These are phyloP conservation scores for Protosalanx chinensis DNA, from an alignment of 2,797 vertebrate genomes.

Conservation along the genomic window DNA sequence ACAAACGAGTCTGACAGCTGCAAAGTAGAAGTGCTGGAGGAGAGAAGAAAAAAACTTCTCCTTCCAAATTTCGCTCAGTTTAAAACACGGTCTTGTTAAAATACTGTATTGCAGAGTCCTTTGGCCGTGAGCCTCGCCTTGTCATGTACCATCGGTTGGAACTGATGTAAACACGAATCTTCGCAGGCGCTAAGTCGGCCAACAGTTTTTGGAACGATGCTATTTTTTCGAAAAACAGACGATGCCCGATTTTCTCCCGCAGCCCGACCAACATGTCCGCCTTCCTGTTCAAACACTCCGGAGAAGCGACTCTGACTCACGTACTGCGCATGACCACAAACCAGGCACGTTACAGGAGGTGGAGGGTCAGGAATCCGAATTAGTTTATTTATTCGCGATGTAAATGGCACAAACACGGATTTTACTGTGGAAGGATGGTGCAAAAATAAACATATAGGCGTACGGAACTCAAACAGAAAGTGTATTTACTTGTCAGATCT, in stretches of 20 bases:
- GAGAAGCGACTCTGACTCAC: conserved; percentile 70
- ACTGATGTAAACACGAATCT: conserved; percentile 12
- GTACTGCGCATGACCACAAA: conserved; percentile 69
- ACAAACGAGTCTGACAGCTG: conserved; percentile 76
- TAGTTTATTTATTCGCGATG: no score
- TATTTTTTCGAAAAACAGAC: conserved; percentile 60
- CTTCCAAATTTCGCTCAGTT: conserved; percentile 71
- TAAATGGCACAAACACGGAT: no score
- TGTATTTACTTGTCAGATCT: no score
- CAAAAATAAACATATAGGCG: no score
- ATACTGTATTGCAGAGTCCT: conserved; percentile 41
- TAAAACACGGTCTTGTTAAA: conserved; percentile 58
- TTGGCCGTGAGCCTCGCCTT: conserved; percentile 39
- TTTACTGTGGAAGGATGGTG: no score
- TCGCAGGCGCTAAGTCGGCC: conserved; percentile 13
- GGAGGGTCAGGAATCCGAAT: background rate
- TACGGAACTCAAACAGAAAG: no score
- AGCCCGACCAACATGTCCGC: conserved; percentile 89
- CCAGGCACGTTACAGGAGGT: conserved; percentile 37
- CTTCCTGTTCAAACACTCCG: conserved; percentile 90
- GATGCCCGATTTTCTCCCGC: conserved; percentile 72
- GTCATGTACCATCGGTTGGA: conserved; percentile 36
- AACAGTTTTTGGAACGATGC: conserved; percentile 35
- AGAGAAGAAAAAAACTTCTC: conserved; percentile 70
- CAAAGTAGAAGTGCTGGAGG: conserved; percentile 73